Percentiles rank a stretch among this genome's conserved stretches.
These are phyloP conservation scores for Drosophila mayaguana DNA, from an alignment of 2,888 invertebrate species.

Conservation along the genomic window DNA sequence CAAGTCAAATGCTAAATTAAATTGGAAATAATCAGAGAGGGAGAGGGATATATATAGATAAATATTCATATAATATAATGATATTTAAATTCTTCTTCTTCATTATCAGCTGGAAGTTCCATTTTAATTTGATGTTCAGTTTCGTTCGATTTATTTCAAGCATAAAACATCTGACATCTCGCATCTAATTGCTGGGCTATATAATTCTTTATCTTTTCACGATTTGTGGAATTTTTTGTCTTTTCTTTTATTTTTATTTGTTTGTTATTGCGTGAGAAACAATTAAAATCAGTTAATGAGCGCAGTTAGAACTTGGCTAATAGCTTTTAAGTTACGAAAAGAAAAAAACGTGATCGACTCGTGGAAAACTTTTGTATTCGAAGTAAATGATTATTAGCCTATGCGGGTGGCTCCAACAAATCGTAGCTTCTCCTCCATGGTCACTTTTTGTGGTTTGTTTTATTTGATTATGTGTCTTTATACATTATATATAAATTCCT, in stretches of 20 bases:
- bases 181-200: slow-evolving; percentile 38
- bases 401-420: slow-evolving; percentile 1
- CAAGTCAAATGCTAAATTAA: slow-evolving; percentile 16
- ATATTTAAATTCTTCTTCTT: too few relatives aligned
- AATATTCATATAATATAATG: too few relatives aligned
- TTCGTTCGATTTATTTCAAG: slow-evolving; percentile 36
- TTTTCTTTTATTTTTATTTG: slow-evolving; percentile 25
- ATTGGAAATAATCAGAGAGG: background rate
- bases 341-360: background rate
- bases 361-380: background rate
- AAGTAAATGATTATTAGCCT: background rate
- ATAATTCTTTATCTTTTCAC: slow-evolving; percentile 47
- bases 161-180: slow-evolving; percentile 38
- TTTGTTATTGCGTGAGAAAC: slow-evolving; percentile 22
- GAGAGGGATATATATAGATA: background rate
- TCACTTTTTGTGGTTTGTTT: too few relatives aligned
- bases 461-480: too few relatives aligned
- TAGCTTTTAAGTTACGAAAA: background rate
- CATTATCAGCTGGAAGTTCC: too few relatives aligned
- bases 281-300: slow-evolving; percentile 16
- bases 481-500: background rate
- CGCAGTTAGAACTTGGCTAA: slow-evolving; percentile 5
- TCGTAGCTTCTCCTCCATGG: background rate
- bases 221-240: slow-evolving; percentile 26
- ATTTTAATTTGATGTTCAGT: slow-evolving; percentile 17